Percentiles rank a stretch among this genome's conserved stretches.
phyloP scores from a whole-genome alignment of 2,888 invertebrate genomes.

The Asteroscopus sphinx region DNA sequence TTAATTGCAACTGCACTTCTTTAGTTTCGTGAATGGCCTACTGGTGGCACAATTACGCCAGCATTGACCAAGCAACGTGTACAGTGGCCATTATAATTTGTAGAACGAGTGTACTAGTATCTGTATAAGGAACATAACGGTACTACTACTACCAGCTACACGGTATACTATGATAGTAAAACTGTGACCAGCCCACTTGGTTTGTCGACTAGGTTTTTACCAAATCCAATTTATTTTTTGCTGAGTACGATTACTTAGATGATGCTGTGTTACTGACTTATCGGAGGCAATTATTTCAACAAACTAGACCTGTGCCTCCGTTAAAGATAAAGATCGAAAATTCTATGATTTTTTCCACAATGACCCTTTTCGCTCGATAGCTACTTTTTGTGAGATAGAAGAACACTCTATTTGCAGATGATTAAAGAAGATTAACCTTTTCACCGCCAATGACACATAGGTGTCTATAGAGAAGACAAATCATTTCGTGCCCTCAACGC shows the following conservation, averaged over 20 bases:
- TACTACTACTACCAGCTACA: slow-evolving; percentile 18
- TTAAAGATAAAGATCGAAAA: background rate
- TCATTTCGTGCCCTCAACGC: too few species aligned
- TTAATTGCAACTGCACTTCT: too few species aligned
- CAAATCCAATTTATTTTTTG: slow-evolving; percentile 56
- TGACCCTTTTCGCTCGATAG: too few species aligned
- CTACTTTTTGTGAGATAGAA: too few species aligned
- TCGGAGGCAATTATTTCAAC: slow-evolving; percentile 39
- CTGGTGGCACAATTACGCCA: background rate
- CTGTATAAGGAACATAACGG: slow-evolving; percentile 51
- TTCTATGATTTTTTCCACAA: too few species aligned
- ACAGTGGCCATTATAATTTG: slow-evolving; percentile 27
- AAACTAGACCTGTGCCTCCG: slow-evolving; percentile 22
- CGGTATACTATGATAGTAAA: slow-evolving; percentile 40
- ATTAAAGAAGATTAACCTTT: too few species aligned
- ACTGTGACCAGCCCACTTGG: slow-evolving; percentile 18
- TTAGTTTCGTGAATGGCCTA: too few species aligned
- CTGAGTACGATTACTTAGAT: background rate
- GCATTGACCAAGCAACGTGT: slow-evolving; percentile 4
- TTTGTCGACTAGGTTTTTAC: slow-evolving; percentile 33
- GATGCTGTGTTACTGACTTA: slow-evolving; percentile 16
- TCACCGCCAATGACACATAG: too few species aligned
- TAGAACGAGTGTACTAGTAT: slow-evolving; percentile 11
- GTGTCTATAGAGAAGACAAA: too few species aligned
- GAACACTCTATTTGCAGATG: too few species aligned